Base-by-base conservation (phyloP, 2,888 invertebrate species). In the Elmis aenea region DNA sequence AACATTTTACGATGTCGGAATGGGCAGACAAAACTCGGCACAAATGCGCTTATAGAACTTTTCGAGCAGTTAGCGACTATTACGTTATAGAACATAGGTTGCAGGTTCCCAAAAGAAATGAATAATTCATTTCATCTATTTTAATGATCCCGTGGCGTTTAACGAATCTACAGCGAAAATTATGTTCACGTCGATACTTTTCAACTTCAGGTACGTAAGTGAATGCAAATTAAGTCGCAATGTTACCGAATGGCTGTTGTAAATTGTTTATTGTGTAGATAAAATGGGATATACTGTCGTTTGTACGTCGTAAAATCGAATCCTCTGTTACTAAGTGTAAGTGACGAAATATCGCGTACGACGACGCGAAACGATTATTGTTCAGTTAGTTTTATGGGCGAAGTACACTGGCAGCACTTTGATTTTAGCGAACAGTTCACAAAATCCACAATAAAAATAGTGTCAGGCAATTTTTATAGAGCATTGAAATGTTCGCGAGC, bases 251-350 rank as follows among this genome's bases (percentile, higher is more conserved):
- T 37, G 23, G 26, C 31, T 27, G 34, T 33, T 33, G 42, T 45
- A 46, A 46, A 43, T 43, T 30, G 32, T 40, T 42, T 40, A 43
- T 36, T 27, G 42, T 33, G 23, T 13, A 39, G 42, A 39, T 45
- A 42, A 45, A 45, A 33, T 36, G 36, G 35, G 26, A 32, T 41
- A 38, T 35, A 33, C 23, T 38, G 37, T 42, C 45, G 38, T 45
- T 45, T 45, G 42, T 45, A 42, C 34, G 33, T 45, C 45, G 38
- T 45, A 42, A 45, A 45, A 45, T 38, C 27, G 38, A 26, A 45
- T 37, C 34, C 38, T 34, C 28, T 38, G 26, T 26, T 18, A 18
- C 18, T 8, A 18, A 18, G 5, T 18, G 8, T 18, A 18, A 18
- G 18, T 18, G 18, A 8, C 18, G 18, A 18, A 18, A 18, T 18